These are phyloP conservation scores for Leptopilina syphax DNA, from an alignment of 2,888 invertebrate genomes.

Conservation along the genomic window DNA sequence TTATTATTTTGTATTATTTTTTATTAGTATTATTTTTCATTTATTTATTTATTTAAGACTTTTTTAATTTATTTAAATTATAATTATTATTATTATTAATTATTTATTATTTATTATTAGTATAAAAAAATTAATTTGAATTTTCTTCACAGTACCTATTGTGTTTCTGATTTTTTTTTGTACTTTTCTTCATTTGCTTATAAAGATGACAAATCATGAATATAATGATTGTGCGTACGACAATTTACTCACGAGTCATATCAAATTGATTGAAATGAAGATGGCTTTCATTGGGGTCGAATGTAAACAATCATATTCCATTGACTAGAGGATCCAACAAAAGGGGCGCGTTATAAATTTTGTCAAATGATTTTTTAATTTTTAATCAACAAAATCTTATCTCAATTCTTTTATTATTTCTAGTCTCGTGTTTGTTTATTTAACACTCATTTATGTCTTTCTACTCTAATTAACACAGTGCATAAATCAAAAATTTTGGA, in stretches of 20 bases:
- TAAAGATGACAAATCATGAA: not conserved
- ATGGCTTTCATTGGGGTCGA: constrained; percentile 25
- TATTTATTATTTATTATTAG: too few species aligned
- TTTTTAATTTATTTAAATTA: too few species aligned
- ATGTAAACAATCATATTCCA: constrained; percentile 34
- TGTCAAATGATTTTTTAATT: not conserved
- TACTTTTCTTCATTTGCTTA: not conserved
- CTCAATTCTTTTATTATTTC: not conserved
- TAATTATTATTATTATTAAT: too few species aligned
- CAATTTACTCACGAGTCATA: not conserved
- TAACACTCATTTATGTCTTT: not conserved
- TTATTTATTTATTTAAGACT: too few species aligned
- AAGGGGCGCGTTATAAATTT: constrained; percentile 23
- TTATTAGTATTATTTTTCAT: too few species aligned
- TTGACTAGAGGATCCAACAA: not conserved
- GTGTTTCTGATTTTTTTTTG: too few species aligned
- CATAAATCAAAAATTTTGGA: not conserved
- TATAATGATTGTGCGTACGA: not conserved
- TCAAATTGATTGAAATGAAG: constrained; percentile 38
- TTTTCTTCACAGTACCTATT: too few species aligned
- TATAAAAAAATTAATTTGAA: too few species aligned
- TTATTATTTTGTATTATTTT: too few species aligned
- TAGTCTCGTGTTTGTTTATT: not conserved
- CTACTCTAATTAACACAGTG: not conserved
- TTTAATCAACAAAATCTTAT: not conserved